Evolutionary conservation across 1,140 invertebrate species (phyloP).

Genomic region (Conopomorpha cramerella): DNA sequence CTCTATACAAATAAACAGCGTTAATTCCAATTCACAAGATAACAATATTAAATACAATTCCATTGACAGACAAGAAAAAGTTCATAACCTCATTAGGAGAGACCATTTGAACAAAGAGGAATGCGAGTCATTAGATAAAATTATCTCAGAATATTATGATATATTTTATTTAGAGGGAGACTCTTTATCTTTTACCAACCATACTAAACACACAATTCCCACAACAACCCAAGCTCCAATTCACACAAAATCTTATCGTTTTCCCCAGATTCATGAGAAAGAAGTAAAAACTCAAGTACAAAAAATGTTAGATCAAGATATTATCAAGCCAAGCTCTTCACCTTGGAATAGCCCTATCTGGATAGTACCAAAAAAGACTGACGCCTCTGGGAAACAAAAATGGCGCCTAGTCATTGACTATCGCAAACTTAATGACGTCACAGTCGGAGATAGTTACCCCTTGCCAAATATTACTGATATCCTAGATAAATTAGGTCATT

Average conservation of each 20-base stretch:
- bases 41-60: no score
- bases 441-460: no score
- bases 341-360: slow-evolving; percentile 9
- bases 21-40: no score
- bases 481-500: no score
- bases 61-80: no score
- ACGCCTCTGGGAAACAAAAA: slow-evolving; percentile 8
- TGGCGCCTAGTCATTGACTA: no score
- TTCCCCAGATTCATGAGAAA: slow-evolving; percentile 5
- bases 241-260: background rate
- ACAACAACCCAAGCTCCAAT: background rate
- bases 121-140: no score
- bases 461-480: no score
- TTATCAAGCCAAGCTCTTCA: slow-evolving; percentile 8
- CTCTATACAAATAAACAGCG: no score
- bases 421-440: no score
- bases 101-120: background rate
- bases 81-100: no score
- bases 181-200: background rate
- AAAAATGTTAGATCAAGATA: slow-evolving; percentile 7
- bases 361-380: no score
- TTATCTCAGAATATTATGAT: background rate
- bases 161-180: background rate
- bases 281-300: slow-evolving; percentile 12
- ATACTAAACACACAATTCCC: background rate